Evolutionary conservation across 2,888 invertebrate species (phyloP).

Genomic region (Drosophila niveifrons): DNA sequence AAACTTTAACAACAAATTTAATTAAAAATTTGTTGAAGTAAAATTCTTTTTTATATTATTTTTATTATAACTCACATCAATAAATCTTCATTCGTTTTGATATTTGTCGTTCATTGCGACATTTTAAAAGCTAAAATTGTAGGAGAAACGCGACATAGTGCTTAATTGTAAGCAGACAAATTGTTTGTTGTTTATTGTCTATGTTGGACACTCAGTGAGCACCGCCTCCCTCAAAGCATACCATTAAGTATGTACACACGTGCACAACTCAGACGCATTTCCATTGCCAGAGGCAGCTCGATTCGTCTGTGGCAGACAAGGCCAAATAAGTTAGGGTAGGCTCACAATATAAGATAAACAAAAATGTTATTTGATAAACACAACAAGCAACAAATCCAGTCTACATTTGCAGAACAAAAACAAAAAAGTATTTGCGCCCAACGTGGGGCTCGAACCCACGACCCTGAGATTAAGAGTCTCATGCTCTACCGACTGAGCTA

Average conservation of each 20-base stretch:
- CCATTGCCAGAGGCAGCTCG: constrained; percentile 42
- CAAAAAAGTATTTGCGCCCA: constrained; percentile 49
- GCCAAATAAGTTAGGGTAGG: constrained; percentile 64
- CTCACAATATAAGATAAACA: constrained; percentile 34
- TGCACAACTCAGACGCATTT: constrained; percentile 18
- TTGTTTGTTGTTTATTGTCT: constrained; percentile 51
- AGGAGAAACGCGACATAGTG: constrained; percentile 7
- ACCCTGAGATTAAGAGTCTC: constrained; percentile 80
- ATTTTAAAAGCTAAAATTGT: neutral
- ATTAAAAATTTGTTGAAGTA: too few species aligned
- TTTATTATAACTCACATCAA: neutral
- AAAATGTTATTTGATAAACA: constrained; percentile 31
- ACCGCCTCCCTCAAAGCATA: constrained; percentile 23
- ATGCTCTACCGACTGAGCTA: constrained; percentile 81
- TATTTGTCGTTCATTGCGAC: neutral
- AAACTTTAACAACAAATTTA: too few species aligned
- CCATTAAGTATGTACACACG: constrained; percentile 15
- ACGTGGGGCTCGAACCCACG: constrained; percentile 81
- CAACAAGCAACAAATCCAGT: constrained; percentile 22
- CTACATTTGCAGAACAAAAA: constrained; percentile 4
- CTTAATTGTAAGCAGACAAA: constrained; percentile 42
- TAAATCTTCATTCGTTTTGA: neutral
- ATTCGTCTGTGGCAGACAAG: constrained; percentile 53
- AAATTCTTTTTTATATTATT: too few species aligned
- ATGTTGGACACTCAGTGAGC: constrained; percentile 38